Conservation (phyloP, 2,113 vertebrate genomes). For the Sporophila hypoxantha region DNA sequence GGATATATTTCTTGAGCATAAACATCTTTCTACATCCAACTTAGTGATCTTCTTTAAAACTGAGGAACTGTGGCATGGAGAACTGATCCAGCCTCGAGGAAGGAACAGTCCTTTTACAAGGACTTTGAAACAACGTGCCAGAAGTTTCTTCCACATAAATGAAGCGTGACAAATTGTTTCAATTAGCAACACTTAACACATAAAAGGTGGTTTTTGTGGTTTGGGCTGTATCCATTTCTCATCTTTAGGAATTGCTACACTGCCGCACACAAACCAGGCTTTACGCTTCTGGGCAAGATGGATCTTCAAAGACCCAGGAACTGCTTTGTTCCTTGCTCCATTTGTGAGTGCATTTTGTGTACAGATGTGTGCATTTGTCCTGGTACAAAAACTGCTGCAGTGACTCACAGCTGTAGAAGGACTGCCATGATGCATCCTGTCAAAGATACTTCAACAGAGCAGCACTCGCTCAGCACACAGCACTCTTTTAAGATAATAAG, state of each 20-base stretch:
- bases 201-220: neutral
- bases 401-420: neutral
- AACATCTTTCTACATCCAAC: neutral
- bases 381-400: neutral
- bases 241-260: neutral
- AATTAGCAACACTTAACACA: neutral
- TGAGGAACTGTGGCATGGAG: neutral
- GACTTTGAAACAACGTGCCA: neutral
- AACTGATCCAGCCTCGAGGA: neutral
- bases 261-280: neutral
- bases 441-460: neutral
- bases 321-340: neutral
- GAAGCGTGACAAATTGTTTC: neutral
- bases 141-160: neutral
- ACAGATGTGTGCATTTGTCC: neutral
- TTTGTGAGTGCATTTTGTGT: neutral
- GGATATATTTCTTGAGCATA: neutral
- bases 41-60: neutral
- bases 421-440: neutral
- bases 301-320: neutral
- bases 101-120: neutral
- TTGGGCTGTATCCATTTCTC: neutral
- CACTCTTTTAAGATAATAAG: neutral
- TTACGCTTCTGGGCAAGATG: neutral
- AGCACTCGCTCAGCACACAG: neutral